Evolutionary conservation across 2,113 vertebrate species (phyloP).

Genomic region (Epinephelus lanceolatus): DNA sequence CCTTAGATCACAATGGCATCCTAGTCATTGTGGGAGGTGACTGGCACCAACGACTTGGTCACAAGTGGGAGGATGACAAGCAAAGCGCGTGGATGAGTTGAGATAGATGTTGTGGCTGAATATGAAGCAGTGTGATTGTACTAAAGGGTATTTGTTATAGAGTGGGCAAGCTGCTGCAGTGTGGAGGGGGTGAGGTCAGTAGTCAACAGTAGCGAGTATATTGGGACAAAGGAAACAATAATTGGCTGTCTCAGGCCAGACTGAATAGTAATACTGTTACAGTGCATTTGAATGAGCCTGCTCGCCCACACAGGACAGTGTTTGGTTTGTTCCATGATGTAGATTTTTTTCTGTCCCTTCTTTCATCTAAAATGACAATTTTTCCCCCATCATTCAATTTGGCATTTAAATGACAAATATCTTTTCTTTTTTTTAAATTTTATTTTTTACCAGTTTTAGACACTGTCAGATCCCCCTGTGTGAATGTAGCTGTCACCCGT

Average conservation of each 20-base stretch:
- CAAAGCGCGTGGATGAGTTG: conserved; percentile 37
- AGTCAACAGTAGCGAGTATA: conserved; percentile 50
- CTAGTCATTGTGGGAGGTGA: conserved; percentile 34
- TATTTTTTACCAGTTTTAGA: neutral
- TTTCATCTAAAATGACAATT: neutral
- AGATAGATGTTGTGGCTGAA: conserved; percentile 39
- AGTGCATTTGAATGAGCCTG: conserved; percentile 32
- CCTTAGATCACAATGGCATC: conserved; percentile 36
- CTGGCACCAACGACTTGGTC: conserved; percentile 29
- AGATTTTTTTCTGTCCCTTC: conserved; percentile 8
- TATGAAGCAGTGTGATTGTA: conserved; percentile 35
- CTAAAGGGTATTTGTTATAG: conserved; percentile 66
- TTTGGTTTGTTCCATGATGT: conserved; percentile 29
- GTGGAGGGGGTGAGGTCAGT: conserved; percentile 56
- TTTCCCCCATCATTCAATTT: conserved; percentile 1
- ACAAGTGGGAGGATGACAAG: conserved; percentile 55
- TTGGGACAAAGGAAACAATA: conserved; percentile 55
- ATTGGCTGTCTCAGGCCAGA: conserved; percentile 36
- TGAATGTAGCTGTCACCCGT: conserved; percentile 6
- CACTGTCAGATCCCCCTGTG: neutral
- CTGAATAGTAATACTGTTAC: conserved; percentile 58
- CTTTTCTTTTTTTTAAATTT: neutral
- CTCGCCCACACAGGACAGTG: conserved; percentile 15
- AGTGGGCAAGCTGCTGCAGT: conserved; percentile 32
- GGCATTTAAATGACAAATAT: neutral